Base-by-base conservation (phyloP, 2,797 vertebrate species). In the Amniataba percoides region DNA sequence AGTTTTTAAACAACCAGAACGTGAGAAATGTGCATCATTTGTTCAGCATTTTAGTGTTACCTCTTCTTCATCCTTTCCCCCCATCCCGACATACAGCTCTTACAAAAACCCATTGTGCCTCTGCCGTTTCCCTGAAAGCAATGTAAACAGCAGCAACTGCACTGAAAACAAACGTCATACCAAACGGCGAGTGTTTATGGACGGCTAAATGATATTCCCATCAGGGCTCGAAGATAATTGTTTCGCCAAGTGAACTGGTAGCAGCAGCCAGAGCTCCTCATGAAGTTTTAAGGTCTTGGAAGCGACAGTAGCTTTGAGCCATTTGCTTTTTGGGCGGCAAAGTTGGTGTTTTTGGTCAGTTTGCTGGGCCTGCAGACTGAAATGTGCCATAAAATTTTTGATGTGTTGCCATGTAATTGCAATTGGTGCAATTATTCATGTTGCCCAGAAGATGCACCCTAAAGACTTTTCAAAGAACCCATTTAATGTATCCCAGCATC, bases 101-200 rank as follows among this genome's bases (percentile, higher is more conserved):
- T 52, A 40, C 55, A 68, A 52, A 71, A 71, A 45, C 15, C 42
- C 34, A 34, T 46, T 56, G 62, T 71, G 21, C 58, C 13, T 27
- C 8, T 19, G 5, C 58, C 62, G 34, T 82, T 75, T 81, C 65
- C 67, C 78, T 23, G 61, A 67, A 86, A 53, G 58, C 56, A 78
- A 70, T 67, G 74, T 89, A 92, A 89, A 89, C 87, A 85, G 79
- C 59, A 79, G 85, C 65, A 64, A 73, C 64, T 43, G 63, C 68
- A 65, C 71, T 79, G 45, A 82, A 87, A 84, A 77, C 81, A 84
- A 82, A 81, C 13, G 67, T 82, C 86, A 55, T 39, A 82, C 65
- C 77, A 77, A 79, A 76, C 27, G 18, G 40, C 18, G 40, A 81
- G 62, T 87, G 83, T 90, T 90, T 87, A 87, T 39, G 65, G 31